Evolutionary conservation across 2,113 vertebrate genomes (phyloP).

Genomic region (Engystomops pustulosus): DNA sequence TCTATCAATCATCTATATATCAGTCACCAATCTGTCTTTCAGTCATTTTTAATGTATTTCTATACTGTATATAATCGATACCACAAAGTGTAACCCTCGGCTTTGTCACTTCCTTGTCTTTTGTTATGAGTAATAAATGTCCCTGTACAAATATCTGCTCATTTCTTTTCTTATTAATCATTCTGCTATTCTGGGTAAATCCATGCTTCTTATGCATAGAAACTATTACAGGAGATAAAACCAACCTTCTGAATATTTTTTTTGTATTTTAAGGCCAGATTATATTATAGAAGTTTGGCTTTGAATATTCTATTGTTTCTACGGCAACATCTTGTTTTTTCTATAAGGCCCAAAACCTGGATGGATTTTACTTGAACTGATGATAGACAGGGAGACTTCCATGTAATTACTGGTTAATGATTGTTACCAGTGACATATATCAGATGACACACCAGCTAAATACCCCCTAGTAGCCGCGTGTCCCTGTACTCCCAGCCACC

Average conservation of each 20-base stretch:
- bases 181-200: not conserved
- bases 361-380: not conserved
- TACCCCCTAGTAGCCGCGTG: not conserved
- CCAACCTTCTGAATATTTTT: not conserved
- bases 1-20: no score
- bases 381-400: not conserved
- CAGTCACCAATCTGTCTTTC: no score
- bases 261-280: not conserved
- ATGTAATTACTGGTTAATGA: not conserved
- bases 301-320: not conserved
- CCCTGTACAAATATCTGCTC: not conserved
- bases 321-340: not conserved
- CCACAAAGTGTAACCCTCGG: no score
- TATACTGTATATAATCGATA: no score
- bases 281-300: not conserved
- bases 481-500: not conserved
- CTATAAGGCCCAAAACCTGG: not conserved
- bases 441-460: slow-evolving; percentile 8
- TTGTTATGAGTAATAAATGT: not conserved
- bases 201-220: not conserved
- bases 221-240: no score
- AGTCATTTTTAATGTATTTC: no score
- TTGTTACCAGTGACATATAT: not conserved
- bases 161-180: not conserved
- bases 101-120: not conserved